Evolutionary conservation across 1,140 invertebrate genomes (phyloP), one percentile per base, ranked within the genome.

Genomic region (Antheraea mylitta): DNA sequence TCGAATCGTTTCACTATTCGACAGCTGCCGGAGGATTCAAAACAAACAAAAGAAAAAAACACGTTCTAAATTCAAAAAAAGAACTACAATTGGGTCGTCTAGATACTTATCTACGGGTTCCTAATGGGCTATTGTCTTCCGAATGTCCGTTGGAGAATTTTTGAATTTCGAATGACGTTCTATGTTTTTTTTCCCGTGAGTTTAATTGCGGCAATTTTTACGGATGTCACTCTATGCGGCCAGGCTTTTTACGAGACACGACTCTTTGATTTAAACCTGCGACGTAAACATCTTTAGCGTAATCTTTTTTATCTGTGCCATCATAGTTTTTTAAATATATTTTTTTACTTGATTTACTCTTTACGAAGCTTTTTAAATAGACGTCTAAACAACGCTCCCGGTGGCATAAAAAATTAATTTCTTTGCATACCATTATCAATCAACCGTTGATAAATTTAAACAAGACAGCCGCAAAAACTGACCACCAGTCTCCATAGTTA

Each of bases 161-260:
- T 81, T 67, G 73, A 78, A 85, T 76, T 79, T 77, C 67, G 74
- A 81, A 78, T 72, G 73, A 78, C 73, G 74, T 81, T 85, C 82
- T 83, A 72, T 76, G 76, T 73, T 83, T 72, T 75, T 76, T 73
- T 53, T 16, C 13, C 5, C 76, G 74, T 67, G 73, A 77, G 72
- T 85, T 85, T 87, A 87, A 87, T 87, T 85, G 77, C 79, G 73
- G 78, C 80, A 83, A 87, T 87, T 87, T 87, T 87, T 87, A 87
- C 81, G 79, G 79, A 82, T 83, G 85, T 87, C 85, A 87, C 76
- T 79, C 77, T 73, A 78, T 74, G 73, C 77, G 68, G 65, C 65
- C 68, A 76, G 72, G 66, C 75, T 76, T 80, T 77, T 77, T 53
- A 53, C 45, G 16, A 53, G 45, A 53, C 45, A 53, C 45, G 45